Base-by-base conservation (phyloP, 2,888 invertebrate species). In the Bembecia ichneumoniformis region DNA sequence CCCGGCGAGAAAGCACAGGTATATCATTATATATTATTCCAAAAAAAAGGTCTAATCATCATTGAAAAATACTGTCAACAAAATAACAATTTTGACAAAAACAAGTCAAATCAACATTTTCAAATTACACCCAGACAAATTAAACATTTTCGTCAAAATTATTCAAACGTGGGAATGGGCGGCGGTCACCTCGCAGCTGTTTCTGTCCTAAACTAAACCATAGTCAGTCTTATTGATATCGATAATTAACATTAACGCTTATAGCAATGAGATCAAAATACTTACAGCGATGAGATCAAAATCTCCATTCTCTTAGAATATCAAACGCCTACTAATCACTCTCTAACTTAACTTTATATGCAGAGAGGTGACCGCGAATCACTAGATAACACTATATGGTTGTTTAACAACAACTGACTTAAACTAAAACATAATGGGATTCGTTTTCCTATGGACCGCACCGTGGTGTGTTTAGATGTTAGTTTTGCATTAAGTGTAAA, bases 11-110 rank as follows among this genome's bases (percentile, higher is more conserved):
- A 7, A 28, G 20, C 20, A 7, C n/a, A n/a, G n/a, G n/a, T 73
- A 77, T 50, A 70, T 74, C 68, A 73, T 62, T 67, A 70, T 65
- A 72, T 70, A 74, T 59, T 69, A 63, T 50, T 54, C 55, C 55
- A 62, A 72, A 76, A 72, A 77, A 68, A 71, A 49, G 46, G 53
- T 51, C 59, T 65, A 61, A 60, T 20, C 62, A 65, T 63, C 60
- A 66, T 64, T 64, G 44, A 44, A 44, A 44, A 43, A 43, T 43
- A 59, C 54, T 53, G 52, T 52, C 50, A 55, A 50, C 50, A 35
- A n/a, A 16, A 15, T 13, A 35, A 15, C 35, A n/a, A 34, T 43
- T 43, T 43, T 43, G 10, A 43, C 13, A 43, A 35, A 35, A 35
- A 1, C 35, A 11, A 35, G 35, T 35, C 9, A 35, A 11, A 36